Base-by-base conservation (phyloP, 2,888 invertebrate genomes). In the Cantharis rufa region DNA sequence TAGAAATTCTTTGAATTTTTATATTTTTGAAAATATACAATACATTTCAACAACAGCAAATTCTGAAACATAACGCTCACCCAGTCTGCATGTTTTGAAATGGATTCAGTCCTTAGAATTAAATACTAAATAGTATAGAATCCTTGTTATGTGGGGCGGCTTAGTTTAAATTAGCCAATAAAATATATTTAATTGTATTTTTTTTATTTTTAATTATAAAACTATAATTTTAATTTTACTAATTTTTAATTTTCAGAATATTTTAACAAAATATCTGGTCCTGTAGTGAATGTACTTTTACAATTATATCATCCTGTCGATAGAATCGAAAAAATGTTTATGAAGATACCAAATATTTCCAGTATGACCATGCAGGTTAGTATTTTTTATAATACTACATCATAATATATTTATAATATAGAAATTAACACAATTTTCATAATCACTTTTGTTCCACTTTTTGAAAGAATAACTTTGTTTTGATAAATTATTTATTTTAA, bases 341-440 rank as follows among this genome's bases (percentile, higher is more conserved):
- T 93, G 83, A 91, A 92, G 83, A 92, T 94, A 92, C 91, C 90
- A 76, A 94, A 94, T 82, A 89, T 94, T 13, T 93, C 92, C 71
- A 92, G 92, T 77, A 91, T 94, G 91, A 89, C 92, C 61, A 92
- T 92, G 84, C 94, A 94, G 90, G 93, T 93, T 48, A 48, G 48
- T 48, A 48, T 5, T 48, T 4, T n/a, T n/a, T 48, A n/a, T n/a
- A 7, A n/a, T n/a, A 7, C 3, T 13, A 24, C 9, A 24, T 24
- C 24, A 24, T 88, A 75, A n/a, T n/a, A n/a, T n/a, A n/a, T n/a
- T n/a, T 13, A 15, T 5, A 24, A 24, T 15, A 15, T 48, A 48
- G 5, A 64, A 64, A 64, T 1, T 18, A 32, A 32, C 32, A 11
- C 7, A 64, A 64, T n/a, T 64, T 21, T 13, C 64, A 16, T 21